Percentiles rank a stretch among this genome's conserved stretches.
These are phyloP conservation scores for Coptodon rendalli DNA, from an alignment of 2,113 vertebrate genomes.

Conservation along the genomic window DNA sequence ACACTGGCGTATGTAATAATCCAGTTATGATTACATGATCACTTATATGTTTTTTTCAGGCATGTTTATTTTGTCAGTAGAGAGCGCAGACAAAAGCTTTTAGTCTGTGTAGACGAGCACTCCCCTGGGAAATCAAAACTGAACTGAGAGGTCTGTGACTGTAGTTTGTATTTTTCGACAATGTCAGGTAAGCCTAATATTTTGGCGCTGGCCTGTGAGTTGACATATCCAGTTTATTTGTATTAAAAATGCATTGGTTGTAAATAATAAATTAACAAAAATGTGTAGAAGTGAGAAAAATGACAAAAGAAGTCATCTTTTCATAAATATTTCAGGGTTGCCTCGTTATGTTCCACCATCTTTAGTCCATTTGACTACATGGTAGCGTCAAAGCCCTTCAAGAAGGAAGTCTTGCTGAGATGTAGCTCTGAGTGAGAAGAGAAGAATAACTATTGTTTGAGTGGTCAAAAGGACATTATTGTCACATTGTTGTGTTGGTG, in stretches of 20 bases:
- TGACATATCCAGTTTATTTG: neutral
- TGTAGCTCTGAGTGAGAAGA: neutral
- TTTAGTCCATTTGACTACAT: neutral
- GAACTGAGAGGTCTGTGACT: neutral
- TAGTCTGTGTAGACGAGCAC: neutral
- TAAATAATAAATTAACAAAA: neutral
- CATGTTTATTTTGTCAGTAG: neutral
- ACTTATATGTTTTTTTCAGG: neutral
- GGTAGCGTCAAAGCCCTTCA: neutral
- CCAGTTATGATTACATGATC: neutral
- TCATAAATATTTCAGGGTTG: neutral
- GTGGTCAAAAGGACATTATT: neutral
- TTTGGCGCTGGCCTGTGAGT: neutral
- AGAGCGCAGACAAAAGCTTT: neutral
- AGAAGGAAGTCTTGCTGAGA: neutral
- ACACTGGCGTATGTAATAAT: rapidly evolving
- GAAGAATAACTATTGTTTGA: neutral
- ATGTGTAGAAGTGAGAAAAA: neutral
- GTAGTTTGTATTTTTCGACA: neutral
- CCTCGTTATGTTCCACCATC: neutral
- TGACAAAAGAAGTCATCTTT: neutral
- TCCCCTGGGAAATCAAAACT: neutral
- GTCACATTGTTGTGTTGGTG: neutral
- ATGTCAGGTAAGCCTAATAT: neutral
- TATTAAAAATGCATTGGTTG: neutral